Percentiles rank a stretch among this genome's conserved stretches.
These are phyloP conservation scores for Microtus montanus DNA, from an alignment of 2,113 vertebrate genomes.

Conservation along the genomic window DNA sequence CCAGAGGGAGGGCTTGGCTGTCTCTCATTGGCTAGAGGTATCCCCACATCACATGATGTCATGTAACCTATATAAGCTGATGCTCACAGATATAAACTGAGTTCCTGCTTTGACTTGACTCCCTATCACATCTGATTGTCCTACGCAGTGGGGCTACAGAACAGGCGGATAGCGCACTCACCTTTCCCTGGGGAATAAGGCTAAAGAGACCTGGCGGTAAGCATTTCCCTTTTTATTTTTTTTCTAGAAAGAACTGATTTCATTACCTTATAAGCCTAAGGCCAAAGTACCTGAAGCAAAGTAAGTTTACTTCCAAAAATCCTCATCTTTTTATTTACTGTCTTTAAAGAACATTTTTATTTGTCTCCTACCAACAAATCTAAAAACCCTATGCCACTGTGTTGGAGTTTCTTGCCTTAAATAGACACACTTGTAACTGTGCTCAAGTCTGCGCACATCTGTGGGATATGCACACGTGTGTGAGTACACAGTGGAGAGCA, in stretches of 20 bases:
- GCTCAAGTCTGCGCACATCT: background rate
- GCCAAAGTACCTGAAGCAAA: constrained; percentile 53
- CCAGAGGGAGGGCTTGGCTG: too few species aligned
- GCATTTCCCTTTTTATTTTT: constrained; percentile 16
- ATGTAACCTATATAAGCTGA: too few species aligned
- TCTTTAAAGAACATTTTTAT: background rate
- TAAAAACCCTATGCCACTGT: background rate
- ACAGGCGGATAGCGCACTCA: too few species aligned
- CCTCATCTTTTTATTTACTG: background rate
- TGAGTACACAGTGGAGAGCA: background rate
- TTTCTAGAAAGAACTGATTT: constrained; percentile 86
- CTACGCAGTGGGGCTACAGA: too few species aligned
- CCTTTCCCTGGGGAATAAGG: too few species aligned
- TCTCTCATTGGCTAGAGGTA: too few species aligned
- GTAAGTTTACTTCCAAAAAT: constrained; percentile 68
- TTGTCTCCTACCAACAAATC: background rate
- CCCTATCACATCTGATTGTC: too few species aligned
- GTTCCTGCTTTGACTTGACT: too few species aligned
- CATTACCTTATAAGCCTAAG: constrained; percentile 78
- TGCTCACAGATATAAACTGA: too few species aligned
- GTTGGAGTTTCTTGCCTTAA: background rate
- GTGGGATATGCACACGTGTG: background rate
- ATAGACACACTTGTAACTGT: background rate
- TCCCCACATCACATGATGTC: too few species aligned
- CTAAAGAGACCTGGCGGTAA: background rate